Evolutionary conservation across 2,888 invertebrate species (phyloP).

Genomic region (Aphodius granarius): DNA sequence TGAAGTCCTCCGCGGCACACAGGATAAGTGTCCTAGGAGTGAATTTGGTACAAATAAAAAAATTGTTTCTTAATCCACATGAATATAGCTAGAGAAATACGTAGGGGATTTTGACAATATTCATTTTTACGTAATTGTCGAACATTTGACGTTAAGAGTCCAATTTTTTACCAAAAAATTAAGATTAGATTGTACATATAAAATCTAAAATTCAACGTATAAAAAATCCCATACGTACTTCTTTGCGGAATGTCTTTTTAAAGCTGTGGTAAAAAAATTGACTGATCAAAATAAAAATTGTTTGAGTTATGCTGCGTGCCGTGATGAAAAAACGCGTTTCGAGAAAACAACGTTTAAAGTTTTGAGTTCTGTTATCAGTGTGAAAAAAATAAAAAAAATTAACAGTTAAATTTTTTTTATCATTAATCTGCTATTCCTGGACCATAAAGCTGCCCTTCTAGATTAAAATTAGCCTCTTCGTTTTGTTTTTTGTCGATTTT

Average conservation of each 20-base stretch:
- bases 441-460: slow-evolving; percentile 22
- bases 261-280: neutral
- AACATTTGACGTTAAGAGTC: neutral
- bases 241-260: neutral
- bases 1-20: neutral
- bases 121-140: neutral
- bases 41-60: neutral
- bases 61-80: neutral
- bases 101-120: neutral
- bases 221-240: neutral
- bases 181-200: neutral
- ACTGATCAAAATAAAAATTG: neutral
- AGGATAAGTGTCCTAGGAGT: neutral
- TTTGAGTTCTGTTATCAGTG: slow-evolving; percentile 11
- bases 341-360: slow-evolving; percentile 23
- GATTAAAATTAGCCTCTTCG: slow-evolving; percentile 19
- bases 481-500: slow-evolving; percentile 6
- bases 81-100: neutral
- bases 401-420: slow-evolving; percentile 10
- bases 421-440: slow-evolving; percentile 22
- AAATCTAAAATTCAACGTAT: neutral
- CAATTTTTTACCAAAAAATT: neutral
- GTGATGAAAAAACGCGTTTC: neutral
- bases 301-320: slow-evolving; percentile 9
- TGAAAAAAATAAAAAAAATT: slow-evolving; percentile 11